These are phyloP conservation scores for Gymnorhina tibicen DNA, from an alignment of 2,113 vertebrate genomes.

Conservation along the genomic window DNA sequence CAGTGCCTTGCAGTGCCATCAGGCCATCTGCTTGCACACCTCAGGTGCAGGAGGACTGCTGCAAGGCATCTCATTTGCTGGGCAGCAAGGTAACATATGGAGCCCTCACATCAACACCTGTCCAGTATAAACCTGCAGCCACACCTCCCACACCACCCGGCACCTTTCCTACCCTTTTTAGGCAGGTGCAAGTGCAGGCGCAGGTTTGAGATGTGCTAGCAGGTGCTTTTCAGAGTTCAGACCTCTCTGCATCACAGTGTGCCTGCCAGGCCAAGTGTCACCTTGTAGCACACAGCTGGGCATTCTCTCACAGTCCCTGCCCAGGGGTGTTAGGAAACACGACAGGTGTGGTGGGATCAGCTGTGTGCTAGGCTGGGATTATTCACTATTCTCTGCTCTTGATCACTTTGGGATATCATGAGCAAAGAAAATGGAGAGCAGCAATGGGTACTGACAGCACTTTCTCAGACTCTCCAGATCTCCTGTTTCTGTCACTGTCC, in stretches of 20 bases:
- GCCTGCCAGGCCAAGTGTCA: background rate
- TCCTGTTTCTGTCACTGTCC: background rate
- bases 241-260: background rate
- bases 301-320: background rate
- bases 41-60: background rate
- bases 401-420: background rate
- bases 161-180: rapidly evolving
- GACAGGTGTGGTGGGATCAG: background rate
- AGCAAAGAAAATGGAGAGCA: background rate
- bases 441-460: background rate
- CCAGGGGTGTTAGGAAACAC: background rate
- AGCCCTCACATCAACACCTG: background rate
- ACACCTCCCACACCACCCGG: rapidly evolving
- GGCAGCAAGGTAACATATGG: background rate
- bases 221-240: background rate
- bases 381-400: background rate
- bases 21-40: background rate
- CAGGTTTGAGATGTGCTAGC: background rate
- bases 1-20: background rate
- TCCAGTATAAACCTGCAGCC: background rate
- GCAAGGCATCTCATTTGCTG: background rate
- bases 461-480: background rate
- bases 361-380: background rate
- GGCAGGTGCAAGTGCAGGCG: rapidly evolving
- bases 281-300: background rate